Base-by-base conservation (phyloP, 2,113 vertebrate genomes). In the Nannobrachium achirus region DNA sequence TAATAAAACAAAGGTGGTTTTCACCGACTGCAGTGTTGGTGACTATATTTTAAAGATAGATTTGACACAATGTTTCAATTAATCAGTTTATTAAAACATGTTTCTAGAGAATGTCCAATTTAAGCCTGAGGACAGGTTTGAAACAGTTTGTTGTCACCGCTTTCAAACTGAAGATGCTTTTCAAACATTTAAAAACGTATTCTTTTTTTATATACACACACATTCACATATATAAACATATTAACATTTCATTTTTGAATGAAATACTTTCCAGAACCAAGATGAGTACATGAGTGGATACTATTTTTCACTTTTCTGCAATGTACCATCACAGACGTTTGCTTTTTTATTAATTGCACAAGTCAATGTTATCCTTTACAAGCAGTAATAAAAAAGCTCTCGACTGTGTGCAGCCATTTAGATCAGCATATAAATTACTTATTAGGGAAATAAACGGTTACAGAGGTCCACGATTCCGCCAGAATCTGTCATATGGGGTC, bases 31-130 rank as follows among this genome's bases (percentile, higher is more conserved):
- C 25, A 33, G 6, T n/a, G n/a, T n/a, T n/a, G n/a, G n/a, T 4
- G 25, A 33, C 25, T 33, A 33, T 33, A 33, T 33, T 33, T 33
- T 1, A 33, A 33, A 33, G 25, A 33, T 33, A 33, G 6, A 2
- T n/a, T n/a, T n/a, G 25, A 33, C 25, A 33, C 25, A 33, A 33
- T 3, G 25, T 33, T 33, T 33, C 25, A 33, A 33, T 33, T 33
- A 33, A 33, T 33, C 25, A 4, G 25, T 84, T 82, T 81, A 82
- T 82, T 84, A 49, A 44, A 57, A 71, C 3, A 20, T 33, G 4
- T 55, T 13, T 19, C 41, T 45, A 60, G 10, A 60, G 14, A 40
- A 60, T 45, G 40, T 19, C n/a, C 11, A 44, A 40, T 57, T 55
- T 16, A 66, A 72, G 57, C 16, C 57, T 25, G 9, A 72, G 20